phyloP scores from a whole-genome alignment of 2,797 vertebrate genomes.

The Gadopsis bispinosus region DNA sequence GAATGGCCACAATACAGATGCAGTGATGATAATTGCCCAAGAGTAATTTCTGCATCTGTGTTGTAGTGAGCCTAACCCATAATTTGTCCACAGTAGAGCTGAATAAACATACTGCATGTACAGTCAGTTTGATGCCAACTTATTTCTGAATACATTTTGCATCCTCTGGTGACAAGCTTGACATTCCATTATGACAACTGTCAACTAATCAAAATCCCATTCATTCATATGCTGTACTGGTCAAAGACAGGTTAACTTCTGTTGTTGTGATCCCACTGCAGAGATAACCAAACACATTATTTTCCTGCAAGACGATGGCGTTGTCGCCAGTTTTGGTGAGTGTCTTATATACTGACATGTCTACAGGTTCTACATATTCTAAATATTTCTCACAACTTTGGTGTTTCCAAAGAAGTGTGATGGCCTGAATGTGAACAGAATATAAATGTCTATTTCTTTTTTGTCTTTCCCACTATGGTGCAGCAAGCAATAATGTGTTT shows the following conservation, averaged over 20 bases:
- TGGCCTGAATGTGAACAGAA: not conserved
- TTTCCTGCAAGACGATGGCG: conserved; percentile 11
- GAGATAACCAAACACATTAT: conserved; percentile 1
- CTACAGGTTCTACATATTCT: not conserved
- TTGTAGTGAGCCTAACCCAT: not conserved
- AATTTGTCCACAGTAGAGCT: conserved; percentile 1
- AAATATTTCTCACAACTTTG: conserved; percentile 6
- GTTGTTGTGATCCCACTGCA: not conserved
- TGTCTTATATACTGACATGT: not conserved
- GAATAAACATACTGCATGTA: conserved; percentile 5
- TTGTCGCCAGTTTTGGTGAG: conserved; percentile 4
- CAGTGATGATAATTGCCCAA: conserved; percentile 1
- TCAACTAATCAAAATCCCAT: conserved; percentile 23
- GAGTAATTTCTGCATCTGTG: conserved; percentile 20
- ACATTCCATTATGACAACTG: conserved; percentile 24
- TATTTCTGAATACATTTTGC: conserved; percentile 21
- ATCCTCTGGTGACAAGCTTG: conserved; percentile 5
- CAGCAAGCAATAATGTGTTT: not conserved
- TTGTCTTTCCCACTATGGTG: not conserved
- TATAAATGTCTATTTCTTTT: not conserved
- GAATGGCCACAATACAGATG: not conserved
- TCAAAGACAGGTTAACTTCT: conserved; percentile 16
- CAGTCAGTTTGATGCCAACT: not conserved
- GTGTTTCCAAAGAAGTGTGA: not conserved
- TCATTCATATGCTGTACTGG: not conserved